Evolutionary conservation across 2,888 invertebrate genomes (phyloP), one percentile per base, ranked within the genome.

Genomic region (Trisateles emortualis): DNA sequence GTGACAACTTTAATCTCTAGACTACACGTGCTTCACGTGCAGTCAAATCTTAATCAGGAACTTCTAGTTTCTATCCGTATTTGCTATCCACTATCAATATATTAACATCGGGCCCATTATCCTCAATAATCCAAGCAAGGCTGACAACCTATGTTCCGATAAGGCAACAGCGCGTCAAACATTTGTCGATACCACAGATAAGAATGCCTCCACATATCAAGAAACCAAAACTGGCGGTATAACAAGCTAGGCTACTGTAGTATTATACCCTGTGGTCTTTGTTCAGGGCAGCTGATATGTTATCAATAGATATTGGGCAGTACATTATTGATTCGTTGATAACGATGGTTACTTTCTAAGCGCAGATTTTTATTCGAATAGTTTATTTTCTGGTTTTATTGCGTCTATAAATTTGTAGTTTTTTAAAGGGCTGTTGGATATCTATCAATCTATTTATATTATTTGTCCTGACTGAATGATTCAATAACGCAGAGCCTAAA

Each of bases 261-360:
- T 61, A 70, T 68, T 64, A 66, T 82, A 73, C 70, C 68, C 85
- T 84, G 78, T 82, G 82, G 70, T 77, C 78, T 74, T 79, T 82
- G 73, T 83, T 77, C 81, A 80, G 73, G 74, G 76, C 75, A 76
- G 72, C 75, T 79, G 83, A 83, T 84, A 83, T 52, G 77, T 83
- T 88, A 80, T 81, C 72, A 74, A n/a, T 72, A 74, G 72, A 77
- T 83, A 87, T 86, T 84, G 79, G 84, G 80, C 83, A 79, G 81
- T 72, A 82, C 81, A 80, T 87, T 92, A 92, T 91, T 90, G 91
- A 91, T 91, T 88, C 74, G 69, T 54, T 81, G 91, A 92, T 91
- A 90, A 85, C 58, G 35, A 32, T 54, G 64, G 70, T 61, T 63
- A 65, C 84, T 87, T 87, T 87, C 83, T 84, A 84, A 68, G 78